Base-by-base conservation (phyloP, 1,140 invertebrate species). In the Drosophila erecta region DNA sequence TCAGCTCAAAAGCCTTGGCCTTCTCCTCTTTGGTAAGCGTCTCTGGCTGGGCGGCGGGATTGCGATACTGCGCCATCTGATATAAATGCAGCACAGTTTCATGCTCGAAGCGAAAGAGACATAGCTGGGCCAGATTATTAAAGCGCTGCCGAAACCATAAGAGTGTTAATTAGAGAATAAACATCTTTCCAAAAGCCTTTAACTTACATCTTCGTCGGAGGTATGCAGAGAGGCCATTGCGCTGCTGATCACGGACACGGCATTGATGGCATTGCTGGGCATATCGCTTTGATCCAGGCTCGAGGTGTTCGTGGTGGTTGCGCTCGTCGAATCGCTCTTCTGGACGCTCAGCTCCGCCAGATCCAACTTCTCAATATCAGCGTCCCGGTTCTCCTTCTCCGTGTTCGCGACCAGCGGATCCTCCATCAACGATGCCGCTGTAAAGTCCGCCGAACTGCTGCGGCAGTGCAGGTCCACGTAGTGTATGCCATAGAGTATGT, bases 71-170 rank as follows among this genome's bases (percentile, higher is more conserved):
- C 0, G 89, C 80, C 89, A 92, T 92, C 56, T 91, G 90, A 80
- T 92, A 89, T 1, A 92, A 49, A 38, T 86, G 89, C 3, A 92
- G 56, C 22, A 92, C 89, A 37, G 87, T 91, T 62, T 92, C 92
- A n/a, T 91, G 62, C 41, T 93, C 92, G 71, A 95, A 93, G 40
- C 92, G 92, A 90, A 95, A 95, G 44, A 93, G 89, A 69, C 93
- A 93, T 17, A 95, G 73, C 40, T 90, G 85, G 20, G 90, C 92
- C 55, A 94, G 92, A 2, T 85, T 70, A 79, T 95, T 94, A 55
- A 95, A 95, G 66, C 94, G 93, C 93, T 93, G 24, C 3, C 20
- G 3, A n/a, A 33, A 11, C 6, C 38, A 30, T 10, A 20, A n/a
- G 10, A 15, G n/a, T 6, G 15, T 11, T 4, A 3, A 33, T 8